Conservation (phyloP, 2,888 invertebrate species). For the Idaea straminata region DNA sequence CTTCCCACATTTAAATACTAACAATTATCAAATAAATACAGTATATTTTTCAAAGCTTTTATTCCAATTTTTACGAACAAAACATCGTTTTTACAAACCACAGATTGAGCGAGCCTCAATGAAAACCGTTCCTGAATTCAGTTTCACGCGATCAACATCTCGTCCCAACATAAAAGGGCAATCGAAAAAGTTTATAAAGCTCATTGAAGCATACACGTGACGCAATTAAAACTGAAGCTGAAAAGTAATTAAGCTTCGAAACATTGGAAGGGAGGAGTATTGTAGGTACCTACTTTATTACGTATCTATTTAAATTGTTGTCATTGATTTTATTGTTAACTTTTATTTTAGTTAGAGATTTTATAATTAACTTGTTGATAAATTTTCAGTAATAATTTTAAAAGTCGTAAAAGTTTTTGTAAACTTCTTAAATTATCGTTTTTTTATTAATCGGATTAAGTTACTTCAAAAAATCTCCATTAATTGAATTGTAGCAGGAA, state of each 20-base stretch:
- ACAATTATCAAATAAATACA: too few relatives aligned
- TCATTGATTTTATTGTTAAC: neutral
- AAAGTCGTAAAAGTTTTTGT: too few relatives aligned
- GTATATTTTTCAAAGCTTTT: too few relatives aligned
- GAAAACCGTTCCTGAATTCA: neutral
- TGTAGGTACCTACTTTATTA: neutral
- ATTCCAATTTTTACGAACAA: neutral
- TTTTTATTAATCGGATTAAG: too few relatives aligned
- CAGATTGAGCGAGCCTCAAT: neutral
- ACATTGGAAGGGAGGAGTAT: conserved; percentile 29
- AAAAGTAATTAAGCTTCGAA: conserved; percentile 31
- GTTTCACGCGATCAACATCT: neutral
- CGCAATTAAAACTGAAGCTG: conserved; percentile 21
- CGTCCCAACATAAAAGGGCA: neutral
- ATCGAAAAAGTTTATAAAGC: conserved; percentile 3
- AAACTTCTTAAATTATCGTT: too few relatives aligned
- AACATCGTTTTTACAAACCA: neutral
- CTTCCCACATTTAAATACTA: too few relatives aligned
- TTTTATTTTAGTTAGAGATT: too few relatives aligned
- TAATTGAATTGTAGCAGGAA: too few relatives aligned
- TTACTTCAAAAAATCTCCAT: too few relatives aligned
- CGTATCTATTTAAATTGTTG: neutral
- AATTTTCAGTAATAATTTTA: too few relatives aligned
- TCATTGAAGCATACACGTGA: conserved; percentile 12
- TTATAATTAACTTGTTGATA: too few relatives aligned